These are phyloP conservation scores for Chanos chanos DNA, from an alignment of 2,797 vertebrate genomes.

Conservation along the genomic window DNA sequence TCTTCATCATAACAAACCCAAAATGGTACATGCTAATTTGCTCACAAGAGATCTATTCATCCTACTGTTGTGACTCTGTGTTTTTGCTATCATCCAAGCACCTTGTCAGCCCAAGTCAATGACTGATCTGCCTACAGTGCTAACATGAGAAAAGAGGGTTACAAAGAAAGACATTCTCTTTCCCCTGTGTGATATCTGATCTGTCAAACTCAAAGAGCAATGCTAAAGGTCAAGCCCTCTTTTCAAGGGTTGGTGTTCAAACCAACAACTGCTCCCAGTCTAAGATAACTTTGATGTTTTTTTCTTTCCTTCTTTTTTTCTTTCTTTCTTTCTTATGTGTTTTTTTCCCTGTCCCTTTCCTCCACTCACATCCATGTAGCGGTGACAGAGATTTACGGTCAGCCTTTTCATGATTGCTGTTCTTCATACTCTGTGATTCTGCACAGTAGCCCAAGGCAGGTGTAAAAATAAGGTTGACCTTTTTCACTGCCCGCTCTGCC, in stretches of 20 bases:
- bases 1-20: too few species aligned
- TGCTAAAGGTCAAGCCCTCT: too few species aligned
- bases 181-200: background rate
- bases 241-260: background rate
- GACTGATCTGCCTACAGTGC: too few species aligned
- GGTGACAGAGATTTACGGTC: constrained; percentile 5
- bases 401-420: constrained; percentile 14
- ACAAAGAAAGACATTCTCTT: too few species aligned
- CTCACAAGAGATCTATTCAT: too few species aligned
- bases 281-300: background rate
- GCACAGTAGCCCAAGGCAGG: constrained; percentile 9
- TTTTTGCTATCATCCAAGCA: too few species aligned
- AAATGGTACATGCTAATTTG: too few species aligned
- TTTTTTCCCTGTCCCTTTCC: background rate
- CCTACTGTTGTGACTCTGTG: too few species aligned
- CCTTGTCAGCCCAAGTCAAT: too few species aligned
- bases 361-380: background rate
- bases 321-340: background rate
- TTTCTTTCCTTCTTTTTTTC: background rate
- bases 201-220: constrained; percentile 2
- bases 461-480: constrained; percentile 18
- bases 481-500: constrained; percentile 3
- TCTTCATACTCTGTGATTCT: constrained; percentile 7
- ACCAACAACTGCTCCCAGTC: background rate
- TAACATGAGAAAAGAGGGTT: too few species aligned